These are phyloP conservation scores for Phrynocephalus versicolor DNA, from an alignment of 2,113 vertebrate genomes.

Conservation along the genomic window DNA sequence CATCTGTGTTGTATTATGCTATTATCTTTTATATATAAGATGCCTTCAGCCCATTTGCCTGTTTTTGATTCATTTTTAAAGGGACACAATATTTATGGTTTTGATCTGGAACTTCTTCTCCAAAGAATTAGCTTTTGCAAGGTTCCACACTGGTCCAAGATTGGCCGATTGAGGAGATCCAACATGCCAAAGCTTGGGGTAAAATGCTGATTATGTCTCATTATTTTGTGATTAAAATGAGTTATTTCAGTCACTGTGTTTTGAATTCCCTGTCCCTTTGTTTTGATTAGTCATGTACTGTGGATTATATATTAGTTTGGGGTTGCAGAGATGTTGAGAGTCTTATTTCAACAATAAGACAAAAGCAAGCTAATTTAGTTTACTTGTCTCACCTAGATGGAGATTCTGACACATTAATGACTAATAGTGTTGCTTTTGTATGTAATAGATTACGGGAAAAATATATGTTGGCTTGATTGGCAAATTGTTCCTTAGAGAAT, in stretches of 20 bases:
- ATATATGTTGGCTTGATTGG: conserved; percentile 60
- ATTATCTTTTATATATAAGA: neutral
- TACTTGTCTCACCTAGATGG: conserved; percentile 56
- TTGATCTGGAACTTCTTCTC: conserved; percentile 95
- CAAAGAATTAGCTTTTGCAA: conserved; percentile 92
- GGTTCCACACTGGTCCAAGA: conserved; percentile 97
- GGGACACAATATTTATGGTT: conserved; percentile 98
- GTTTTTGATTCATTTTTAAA: conserved; percentile 65
- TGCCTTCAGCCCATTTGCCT: conserved; percentile 34
- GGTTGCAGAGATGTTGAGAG: conserved; percentile 48
- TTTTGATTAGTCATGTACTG: conserved; percentile 61
- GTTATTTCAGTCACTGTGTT: conserved; percentile 50
- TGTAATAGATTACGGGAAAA: conserved; percentile 55
- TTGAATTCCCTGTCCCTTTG: conserved; percentile 49
- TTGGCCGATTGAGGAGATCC: conserved; percentile 89
- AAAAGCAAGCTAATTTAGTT: conserved; percentile 66
- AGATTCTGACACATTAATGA: conserved; percentile 68
- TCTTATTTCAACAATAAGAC: conserved; percentile 59
- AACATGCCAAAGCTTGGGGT: conserved; percentile 98
- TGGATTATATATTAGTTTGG: conserved; percentile 46
- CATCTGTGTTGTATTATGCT: conserved; percentile 12
- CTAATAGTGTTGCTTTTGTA: conserved; percentile 60
- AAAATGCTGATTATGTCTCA: conserved; percentile 67
- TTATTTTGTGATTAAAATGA: conserved; percentile 59
- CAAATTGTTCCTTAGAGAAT: conserved; percentile 60